phyloP scores from a whole-genome alignment of 92 coral and sea anemone species.

The Galaxea fascicularis region DNA sequence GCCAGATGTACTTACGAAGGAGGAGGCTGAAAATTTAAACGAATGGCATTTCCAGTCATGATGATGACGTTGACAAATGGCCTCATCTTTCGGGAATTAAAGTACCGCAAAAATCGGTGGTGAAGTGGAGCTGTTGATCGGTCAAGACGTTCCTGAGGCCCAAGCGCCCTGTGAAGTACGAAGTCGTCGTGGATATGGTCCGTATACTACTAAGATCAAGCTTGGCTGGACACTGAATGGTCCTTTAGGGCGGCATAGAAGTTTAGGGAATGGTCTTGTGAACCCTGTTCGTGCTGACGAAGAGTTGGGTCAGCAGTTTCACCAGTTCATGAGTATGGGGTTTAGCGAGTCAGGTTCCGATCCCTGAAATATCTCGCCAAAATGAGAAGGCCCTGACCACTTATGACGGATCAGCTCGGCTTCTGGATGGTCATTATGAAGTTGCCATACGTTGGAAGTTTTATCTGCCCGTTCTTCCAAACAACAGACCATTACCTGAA shows the following conservation, averaged over 20 bases:
- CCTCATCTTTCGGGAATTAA: slow-evolving; percentile 61
- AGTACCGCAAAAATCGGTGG: slow-evolving; percentile 46
- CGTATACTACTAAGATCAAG: slow-evolving; percentile 64
- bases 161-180: slow-evolving; percentile 59
- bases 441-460: slow-evolving; percentile 66
- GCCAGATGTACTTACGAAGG: slow-evolving; percentile 54
- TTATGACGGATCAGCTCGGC: slow-evolving; percentile 30
- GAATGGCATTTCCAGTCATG: slow-evolving; percentile 57
- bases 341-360: slow-evolving; percentile 57
- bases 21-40: slow-evolving; percentile 42
- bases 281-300: slow-evolving; percentile 39
- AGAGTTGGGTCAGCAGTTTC: slow-evolving; percentile 43
- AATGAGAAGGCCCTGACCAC: slow-evolving; percentile 47
- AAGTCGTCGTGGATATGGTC: slow-evolving; percentile 38
- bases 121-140: slow-evolving; percentile 62
- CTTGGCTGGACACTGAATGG: slow-evolving; percentile 78
- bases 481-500: slow-evolving; percentile 63
- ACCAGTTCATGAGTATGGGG: slow-evolving; percentile 57
- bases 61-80: slow-evolving; percentile 75
- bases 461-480: slow-evolving; percentile 46
- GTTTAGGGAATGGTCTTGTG: neutral
- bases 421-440: slow-evolving; percentile 57
- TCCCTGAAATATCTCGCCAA: slow-evolving; percentile 46
- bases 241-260: slow-evolving; percentile 63
- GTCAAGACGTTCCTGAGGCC: slow-evolving; percentile 66